Base-by-base conservation (phyloP, 2,113 vertebrate species). In the Hoplias malabaricus region DNA sequence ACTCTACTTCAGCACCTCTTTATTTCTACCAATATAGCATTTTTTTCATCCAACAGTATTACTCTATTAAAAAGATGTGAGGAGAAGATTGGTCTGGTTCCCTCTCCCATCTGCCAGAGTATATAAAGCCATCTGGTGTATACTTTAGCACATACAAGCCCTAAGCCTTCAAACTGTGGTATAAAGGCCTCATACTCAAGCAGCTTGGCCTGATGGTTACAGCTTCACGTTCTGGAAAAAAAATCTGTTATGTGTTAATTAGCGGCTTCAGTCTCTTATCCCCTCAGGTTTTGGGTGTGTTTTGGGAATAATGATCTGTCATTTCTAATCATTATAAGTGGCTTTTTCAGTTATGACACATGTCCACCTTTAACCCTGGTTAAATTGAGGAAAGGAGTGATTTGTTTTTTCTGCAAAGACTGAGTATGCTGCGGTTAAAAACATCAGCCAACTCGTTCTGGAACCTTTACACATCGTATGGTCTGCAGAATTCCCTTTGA, bases 111-210 rank as follows among this genome's bases (percentile, higher is more conserved):
- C 62, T 62, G 40, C 43, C 27, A 10, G 11, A 33, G 31, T 40
- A 29, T 61, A 38, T 68, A 43, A 53, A 46, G 25, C 71, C 78
- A 73, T 74, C 73, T 83, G 61, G 13, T 73, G 50, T 79, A n/a
- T n/a, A 36, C 11, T 31, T 14, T 57, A 59, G 69, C 46, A 29
- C 38, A 33, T 56, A 21, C 46, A 38, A 73, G 62, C n/a, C 38
- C n/a, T 67, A 48, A 9, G 61, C 40, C 29, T 50, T 19, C 11
- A 56, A 36, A 29, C 46, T 57, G n/a, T 42, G 25, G 62, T 56
- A 9, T 48, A 67, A 61, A 40, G 16, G 54, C 42, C 29, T 57
- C 50, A 11, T 9, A 34, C 42, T 27, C n/a, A 36, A 12, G 33
- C 61, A 48, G 29, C 66, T 73, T 63, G 54, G 57, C 14, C 53